phyloP scores from a whole-genome alignment of 2,113 vertebrate species.

The Cyanocitta stelleri region DNA sequence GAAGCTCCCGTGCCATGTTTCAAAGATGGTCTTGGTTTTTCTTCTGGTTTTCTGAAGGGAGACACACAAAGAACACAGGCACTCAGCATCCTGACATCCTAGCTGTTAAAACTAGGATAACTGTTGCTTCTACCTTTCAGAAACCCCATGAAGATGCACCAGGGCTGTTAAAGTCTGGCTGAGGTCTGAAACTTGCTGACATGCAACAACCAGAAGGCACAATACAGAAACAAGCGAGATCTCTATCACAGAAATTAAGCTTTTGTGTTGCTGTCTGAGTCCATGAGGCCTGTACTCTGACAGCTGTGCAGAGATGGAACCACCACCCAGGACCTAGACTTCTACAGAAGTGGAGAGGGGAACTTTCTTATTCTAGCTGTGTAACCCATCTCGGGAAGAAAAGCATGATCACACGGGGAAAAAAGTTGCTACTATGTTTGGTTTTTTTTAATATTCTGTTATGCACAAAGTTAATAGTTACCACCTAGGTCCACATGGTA shows the following conservation, averaged over 20 bases:
- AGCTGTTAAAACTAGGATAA: not conserved
- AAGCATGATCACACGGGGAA: not conserved
- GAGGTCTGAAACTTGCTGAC: not conserved
- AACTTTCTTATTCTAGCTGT: not conserved
- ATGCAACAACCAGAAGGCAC: not conserved
- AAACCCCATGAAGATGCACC: not conserved
- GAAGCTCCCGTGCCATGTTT: rapidly evolving
- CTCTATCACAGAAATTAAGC: not conserved
- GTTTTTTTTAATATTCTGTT: not conserved
- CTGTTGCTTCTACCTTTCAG: not conserved
- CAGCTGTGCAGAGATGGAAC: not conserved
- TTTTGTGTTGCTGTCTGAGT: not conserved
- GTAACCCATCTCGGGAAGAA: not conserved
- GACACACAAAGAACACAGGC: rapidly evolving
- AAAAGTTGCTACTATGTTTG: not conserved
- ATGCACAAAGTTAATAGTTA: not conserved
- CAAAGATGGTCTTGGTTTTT: not conserved
- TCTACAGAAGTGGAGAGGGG: not conserved
- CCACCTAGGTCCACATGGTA: not conserved
- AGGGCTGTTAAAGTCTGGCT: not conserved
- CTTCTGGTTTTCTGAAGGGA: not conserved
- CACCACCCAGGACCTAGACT: not conserved
- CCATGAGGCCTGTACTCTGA: not conserved
- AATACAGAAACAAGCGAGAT: not conserved
- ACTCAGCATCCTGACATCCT: not conserved